Conservation (phyloP, 2,888 invertebrate species). For the Watsonalla binaria region DNA sequence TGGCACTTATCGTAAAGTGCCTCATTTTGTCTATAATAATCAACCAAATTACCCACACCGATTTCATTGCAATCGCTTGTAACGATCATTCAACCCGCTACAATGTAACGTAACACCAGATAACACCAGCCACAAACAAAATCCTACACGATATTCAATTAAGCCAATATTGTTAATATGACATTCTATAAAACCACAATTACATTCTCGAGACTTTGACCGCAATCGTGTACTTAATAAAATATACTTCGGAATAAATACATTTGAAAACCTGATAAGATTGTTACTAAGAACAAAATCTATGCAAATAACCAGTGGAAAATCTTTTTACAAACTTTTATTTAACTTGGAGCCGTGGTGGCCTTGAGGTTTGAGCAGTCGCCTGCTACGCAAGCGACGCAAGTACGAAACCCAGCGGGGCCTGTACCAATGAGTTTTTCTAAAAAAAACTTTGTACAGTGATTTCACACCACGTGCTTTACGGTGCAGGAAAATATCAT, state of each 20-base stretch:
- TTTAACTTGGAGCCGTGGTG: too few species aligned
- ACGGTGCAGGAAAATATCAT: too few species aligned
- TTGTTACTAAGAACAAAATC: too few species aligned
- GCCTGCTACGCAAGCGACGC: too few species aligned
- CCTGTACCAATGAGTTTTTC: too few species aligned
- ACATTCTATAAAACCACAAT: conserved; percentile 9
- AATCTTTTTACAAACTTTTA: too few species aligned
- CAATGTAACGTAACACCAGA: conserved; percentile 21
- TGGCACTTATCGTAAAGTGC: neutral
- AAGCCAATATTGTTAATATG: conserved; percentile 16
- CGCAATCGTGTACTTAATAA: neutral
- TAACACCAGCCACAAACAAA: conserved; percentile 20
- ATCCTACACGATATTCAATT: conserved; percentile 23
- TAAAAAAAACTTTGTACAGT: too few species aligned
- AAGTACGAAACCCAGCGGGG: too few species aligned
- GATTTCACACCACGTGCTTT: too few species aligned
- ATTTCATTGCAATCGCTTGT: conserved; percentile 9
- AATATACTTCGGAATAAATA: neutral
- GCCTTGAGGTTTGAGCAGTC: too few species aligned
- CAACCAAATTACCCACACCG: conserved; percentile 15
- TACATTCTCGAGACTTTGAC: neutral
- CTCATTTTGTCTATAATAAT: neutral
- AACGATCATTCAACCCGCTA: conserved; percentile 35
- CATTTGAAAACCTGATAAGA: too few species aligned
- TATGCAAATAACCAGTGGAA: too few species aligned